These are phyloP conservation scores for Xerus rutilus DNA, from an alignment of 2,797 vertebrate species.

Conservation along the genomic window DNA sequence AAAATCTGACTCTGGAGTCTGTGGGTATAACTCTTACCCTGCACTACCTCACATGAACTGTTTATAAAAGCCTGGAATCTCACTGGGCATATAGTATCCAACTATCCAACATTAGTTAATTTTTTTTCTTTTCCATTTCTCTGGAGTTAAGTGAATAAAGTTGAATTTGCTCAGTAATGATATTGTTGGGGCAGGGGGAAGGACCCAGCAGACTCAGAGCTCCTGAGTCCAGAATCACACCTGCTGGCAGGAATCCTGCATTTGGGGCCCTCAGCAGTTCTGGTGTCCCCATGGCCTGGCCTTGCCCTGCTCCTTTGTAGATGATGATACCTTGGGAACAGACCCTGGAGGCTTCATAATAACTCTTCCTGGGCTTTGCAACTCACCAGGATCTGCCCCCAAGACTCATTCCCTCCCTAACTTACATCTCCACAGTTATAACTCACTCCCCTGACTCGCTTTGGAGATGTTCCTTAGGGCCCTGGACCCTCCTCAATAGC, in stretches of 20 bases:
- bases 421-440: not conserved
- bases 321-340: too few species aligned
- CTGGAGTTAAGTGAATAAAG: not conserved
- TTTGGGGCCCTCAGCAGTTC: not conserved
- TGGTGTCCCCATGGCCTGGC: accelerated
- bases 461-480: not conserved
- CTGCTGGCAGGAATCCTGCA: not conserved
- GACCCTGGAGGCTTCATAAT: not conserved
- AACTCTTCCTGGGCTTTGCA: not conserved
- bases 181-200: not conserved
- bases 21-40: not conserved
- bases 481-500: not conserved
- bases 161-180: not conserved
- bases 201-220: not conserved
- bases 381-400: not conserved
- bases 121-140: not conserved
- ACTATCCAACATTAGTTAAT: accelerated
- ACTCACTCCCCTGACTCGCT: not conserved
- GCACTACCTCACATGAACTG: accelerated
- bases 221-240: not conserved
- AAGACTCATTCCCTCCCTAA: not conserved
- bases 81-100: not conserved
- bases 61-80: not conserved
- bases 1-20: not conserved
- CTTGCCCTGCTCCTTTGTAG: too few species aligned